Percentiles rank a stretch among this genome's conserved stretches.
Evolutionary conservation across 2,797 vertebrate genomes (phyloP).

Genomic region (Remorina albescens): DNA sequence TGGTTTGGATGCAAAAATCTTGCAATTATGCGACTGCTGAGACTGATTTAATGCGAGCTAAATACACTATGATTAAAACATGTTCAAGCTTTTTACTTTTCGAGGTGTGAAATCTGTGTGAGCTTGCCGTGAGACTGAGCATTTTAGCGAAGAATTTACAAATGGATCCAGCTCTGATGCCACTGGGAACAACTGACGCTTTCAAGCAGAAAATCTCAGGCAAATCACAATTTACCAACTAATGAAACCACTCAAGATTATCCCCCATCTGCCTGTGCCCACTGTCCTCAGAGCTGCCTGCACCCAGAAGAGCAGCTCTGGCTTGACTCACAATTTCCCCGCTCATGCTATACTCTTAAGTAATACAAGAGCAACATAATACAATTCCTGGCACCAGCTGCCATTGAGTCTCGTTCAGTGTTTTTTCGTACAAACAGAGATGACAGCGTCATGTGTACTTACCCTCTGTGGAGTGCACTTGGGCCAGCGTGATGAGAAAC

Average conservation of each 20-base stretch:
- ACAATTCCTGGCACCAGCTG: constrained; percentile 15
- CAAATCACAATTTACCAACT: constrained; percentile 79
- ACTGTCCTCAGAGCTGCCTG: constrained; percentile 64
- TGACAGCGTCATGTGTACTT: constrained; percentile 72
- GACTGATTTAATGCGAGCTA: constrained; percentile 69
- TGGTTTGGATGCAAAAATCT: constrained; percentile 55
- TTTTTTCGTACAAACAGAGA: constrained; percentile 27
- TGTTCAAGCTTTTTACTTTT: constrained; percentile 64
- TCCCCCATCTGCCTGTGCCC: constrained; percentile 67
- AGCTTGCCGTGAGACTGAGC: constrained; percentile 63
- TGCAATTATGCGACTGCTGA: constrained; percentile 52
- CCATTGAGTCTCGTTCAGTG: constrained; percentile 24
- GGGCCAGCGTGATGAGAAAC: constrained; percentile 94
- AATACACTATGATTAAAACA: constrained; percentile 74
- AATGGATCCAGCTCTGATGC: constrained; percentile 75
- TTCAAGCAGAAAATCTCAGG: constrained; percentile 80
- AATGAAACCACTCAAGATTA: constrained; percentile 78
- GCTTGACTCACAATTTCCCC: constrained; percentile 58
- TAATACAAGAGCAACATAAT: constrained; percentile 23
- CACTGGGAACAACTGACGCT: constrained; percentile 73
- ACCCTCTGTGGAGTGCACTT: constrained; percentile 95
- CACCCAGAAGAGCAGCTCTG: constrained; percentile 67
- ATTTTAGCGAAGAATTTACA: constrained; percentile 67
- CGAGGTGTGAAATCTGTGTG: constrained; percentile 64
- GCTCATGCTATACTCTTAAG: constrained; percentile 38